Percentiles rank a stretch among this genome's conserved stretches.
phyloP scores from a whole-genome alignment of 1,140 invertebrate genomes.

The Metopolophium dirhodum region DNA sequence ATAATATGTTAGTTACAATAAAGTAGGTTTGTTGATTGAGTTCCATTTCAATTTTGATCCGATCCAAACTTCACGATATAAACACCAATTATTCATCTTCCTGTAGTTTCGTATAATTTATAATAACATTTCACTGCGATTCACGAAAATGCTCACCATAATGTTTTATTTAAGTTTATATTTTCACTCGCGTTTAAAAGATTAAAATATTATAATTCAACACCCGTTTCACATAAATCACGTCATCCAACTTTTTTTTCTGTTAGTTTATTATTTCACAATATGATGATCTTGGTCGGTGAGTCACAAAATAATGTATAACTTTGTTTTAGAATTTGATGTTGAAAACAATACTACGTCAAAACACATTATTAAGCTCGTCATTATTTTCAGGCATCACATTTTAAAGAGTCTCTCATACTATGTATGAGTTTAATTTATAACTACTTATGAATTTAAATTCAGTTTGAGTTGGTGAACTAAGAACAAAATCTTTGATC shows the following conservation, averaged over 20 bases:
- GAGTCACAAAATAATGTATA: background rate
- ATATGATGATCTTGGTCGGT: background rate
- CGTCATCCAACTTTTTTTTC: background rate
- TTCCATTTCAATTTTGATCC: background rate
- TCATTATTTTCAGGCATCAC: background rate
- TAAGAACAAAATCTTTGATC: background rate
- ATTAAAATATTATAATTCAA: slow-evolving; percentile 6
- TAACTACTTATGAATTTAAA: too few relatives aligned
- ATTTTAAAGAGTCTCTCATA: background rate
- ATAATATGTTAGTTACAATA: too few relatives aligned
- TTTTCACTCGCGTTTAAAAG: background rate
- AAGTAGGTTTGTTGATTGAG: too few relatives aligned
- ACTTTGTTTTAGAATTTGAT: background rate
- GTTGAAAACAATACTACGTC: background rate
- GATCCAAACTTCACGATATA: background rate
- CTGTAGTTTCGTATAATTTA: background rate
- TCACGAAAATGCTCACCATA: background rate
- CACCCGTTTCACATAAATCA: background rate
- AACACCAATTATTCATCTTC: background rate
- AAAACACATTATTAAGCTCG: background rate
- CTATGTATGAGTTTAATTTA: too few relatives aligned
- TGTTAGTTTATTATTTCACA: background rate
- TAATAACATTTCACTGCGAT: background rate
- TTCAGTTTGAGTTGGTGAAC: background rate
- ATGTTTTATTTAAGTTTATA: background rate